Conservation (phyloP, 2,113 vertebrate genomes). For the Cryptomyrus ogoouensis region DNA sequence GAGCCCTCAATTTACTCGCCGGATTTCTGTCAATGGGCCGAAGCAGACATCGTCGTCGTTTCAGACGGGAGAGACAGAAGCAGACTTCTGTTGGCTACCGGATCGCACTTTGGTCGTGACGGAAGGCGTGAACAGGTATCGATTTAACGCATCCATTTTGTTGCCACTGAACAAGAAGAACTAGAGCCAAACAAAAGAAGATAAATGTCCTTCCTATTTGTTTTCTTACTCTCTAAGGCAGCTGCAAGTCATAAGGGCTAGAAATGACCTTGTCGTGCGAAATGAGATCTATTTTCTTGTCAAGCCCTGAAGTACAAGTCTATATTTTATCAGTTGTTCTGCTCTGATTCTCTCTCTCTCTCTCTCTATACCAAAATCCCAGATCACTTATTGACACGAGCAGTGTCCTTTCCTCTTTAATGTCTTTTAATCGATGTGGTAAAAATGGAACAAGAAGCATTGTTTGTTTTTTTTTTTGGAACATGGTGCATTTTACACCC, state of each 20-base stretch:
- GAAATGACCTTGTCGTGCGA: constrained; percentile 55
- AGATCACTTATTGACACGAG: constrained; percentile 53
- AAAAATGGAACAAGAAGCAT: not conserved
- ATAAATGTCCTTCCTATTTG: constrained; percentile 48
- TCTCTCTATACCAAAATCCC: constrained; percentile 42
- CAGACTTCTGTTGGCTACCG: not conserved
- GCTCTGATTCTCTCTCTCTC: constrained; percentile 44
- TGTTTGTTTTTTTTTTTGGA: not conserved
- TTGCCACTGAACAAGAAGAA: constrained; percentile 24
- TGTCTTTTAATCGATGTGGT: not conserved
- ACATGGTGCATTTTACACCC: constrained; percentile 7
- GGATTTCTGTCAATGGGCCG: not conserved
- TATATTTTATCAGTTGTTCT: constrained; percentile 30
- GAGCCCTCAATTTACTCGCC: not conserved
- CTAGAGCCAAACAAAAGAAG: constrained; percentile 32
- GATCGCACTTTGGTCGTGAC: not conserved
- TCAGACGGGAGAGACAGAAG: not conserved
- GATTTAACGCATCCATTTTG: not conserved
- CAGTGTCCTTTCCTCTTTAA: constrained; percentile 26
- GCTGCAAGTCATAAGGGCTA: constrained; percentile 51
- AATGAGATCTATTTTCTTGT: constrained; percentile 48
- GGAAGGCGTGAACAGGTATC: not conserved
- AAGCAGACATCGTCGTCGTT: not conserved
- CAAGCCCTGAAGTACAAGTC: constrained; percentile 46
- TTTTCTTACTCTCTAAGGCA: constrained; percentile 45